Conservation (phyloP, 1,140 invertebrate species). For the Drosophila bifasciata region DNA sequence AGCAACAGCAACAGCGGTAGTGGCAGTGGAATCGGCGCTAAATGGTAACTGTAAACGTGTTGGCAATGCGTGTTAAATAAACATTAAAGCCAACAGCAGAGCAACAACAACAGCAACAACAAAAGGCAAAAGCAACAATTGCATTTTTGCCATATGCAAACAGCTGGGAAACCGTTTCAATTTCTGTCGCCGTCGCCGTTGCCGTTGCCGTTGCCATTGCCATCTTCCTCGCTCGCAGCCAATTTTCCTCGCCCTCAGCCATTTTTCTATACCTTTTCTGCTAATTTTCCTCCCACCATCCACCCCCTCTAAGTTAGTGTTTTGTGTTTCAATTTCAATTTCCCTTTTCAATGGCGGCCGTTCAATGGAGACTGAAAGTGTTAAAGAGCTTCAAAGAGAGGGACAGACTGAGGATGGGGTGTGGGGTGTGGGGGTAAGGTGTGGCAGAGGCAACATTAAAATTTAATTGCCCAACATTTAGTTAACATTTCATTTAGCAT, state of each 20-base stretch:
- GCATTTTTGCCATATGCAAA: conserved; percentile 54
- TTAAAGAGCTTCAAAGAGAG: conserved; percentile 50
- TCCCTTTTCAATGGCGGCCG: conserved; percentile 48
- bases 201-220: not conserved
- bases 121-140: conserved; percentile 25
- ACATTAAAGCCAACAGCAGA: conserved; percentile 58
- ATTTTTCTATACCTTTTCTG: no score
- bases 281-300: no score
- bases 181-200: conserved; percentile 17
- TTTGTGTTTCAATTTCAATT: conserved; percentile 68
- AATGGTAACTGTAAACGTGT: conserved; percentile 46
- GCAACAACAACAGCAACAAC: conserved; percentile 22
- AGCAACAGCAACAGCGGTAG: conserved; percentile 7
- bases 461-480: conserved; percentile 78
- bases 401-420: conserved; percentile 18
- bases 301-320: not conserved
- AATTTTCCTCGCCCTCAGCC: no score
- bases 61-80: conserved; percentile 78
- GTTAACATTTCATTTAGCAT: conserved; percentile 77
- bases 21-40: conserved; percentile 6
- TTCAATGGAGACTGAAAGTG: conserved; percentile 69
- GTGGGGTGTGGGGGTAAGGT: conserved; percentile 12
- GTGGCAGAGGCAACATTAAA: conserved; percentile 58
- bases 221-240: no score
- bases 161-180: conserved; percentile 38